Evolutionary conservation across 1,140 invertebrate genomes (phyloP).

Genomic region (Caenorhabditis tropicalis): DNA sequence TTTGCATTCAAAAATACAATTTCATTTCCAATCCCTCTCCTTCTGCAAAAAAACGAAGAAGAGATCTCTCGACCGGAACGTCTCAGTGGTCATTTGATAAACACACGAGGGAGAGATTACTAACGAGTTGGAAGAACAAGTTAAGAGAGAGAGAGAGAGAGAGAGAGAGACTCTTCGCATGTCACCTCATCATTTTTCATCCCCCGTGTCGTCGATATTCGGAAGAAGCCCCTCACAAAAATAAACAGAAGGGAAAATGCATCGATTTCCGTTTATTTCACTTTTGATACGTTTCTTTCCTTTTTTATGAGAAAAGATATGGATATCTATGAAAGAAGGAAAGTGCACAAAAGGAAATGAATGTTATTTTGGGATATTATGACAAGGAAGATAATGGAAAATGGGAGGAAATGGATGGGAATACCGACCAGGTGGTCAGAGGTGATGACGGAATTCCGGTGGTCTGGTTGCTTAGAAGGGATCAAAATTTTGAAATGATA

Average conservation of each 20-base stretch:
- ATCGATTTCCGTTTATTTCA: slow-evolving; percentile 40
- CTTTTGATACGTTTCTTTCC: slow-evolving; percentile 8
- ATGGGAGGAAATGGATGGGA: too few relatives aligned
- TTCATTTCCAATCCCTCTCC: neutral
- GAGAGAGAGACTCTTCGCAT: neutral
- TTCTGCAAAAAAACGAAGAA: neutral
- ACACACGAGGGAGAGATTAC: slow-evolving; percentile 13
- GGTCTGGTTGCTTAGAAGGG: too few relatives aligned
- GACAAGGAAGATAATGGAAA: neutral
- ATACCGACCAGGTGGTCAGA: too few relatives aligned
- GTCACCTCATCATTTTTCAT: slow-evolving; percentile 39
- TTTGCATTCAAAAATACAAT: neutral
- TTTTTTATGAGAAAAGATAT: neutral
- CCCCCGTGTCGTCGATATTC: too few relatives aligned
- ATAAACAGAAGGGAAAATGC: neutral
- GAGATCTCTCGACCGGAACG: neutral
- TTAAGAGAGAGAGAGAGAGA: neutral
- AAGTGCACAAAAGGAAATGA: neutral
- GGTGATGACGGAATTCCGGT: too few relatives aligned
- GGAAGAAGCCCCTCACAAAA: neutral
- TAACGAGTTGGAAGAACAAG: neutral
- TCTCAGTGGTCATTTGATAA: slow-evolving; percentile 4
- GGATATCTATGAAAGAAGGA: neutral
- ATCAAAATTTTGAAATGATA: too few relatives aligned
- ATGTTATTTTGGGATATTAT: neutral